Evolutionary conservation across 2,888 invertebrate species (phyloP).

Genomic region (Trichogramma evanescens): DNA sequence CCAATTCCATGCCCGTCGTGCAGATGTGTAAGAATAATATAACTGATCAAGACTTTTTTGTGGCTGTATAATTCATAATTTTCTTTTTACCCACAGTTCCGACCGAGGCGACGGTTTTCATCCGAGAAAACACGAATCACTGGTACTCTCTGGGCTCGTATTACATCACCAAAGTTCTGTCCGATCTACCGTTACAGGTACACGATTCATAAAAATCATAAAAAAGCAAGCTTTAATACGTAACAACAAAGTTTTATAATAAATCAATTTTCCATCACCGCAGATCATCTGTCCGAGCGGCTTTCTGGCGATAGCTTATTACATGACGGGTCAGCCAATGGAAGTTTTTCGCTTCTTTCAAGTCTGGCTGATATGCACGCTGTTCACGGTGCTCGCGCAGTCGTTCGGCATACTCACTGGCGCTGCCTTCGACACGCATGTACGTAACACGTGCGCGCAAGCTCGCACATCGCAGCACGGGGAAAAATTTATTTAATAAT

Average conservation of each 20-base stretch:
- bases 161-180: slow-evolving; percentile 66
- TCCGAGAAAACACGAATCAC: slow-evolving; percentile 68
- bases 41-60: neutral
- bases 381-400: slow-evolving; percentile 69
- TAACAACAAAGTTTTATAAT: neutral
- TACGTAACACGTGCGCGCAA: slow-evolving; percentile 28
- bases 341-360: slow-evolving; percentile 57
- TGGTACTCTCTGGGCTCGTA: slow-evolving; percentile 70
- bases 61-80: neutral
- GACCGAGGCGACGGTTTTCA: slow-evolving; percentile 63
- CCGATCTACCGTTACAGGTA: slow-evolving; percentile 71
- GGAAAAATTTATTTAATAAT: too few species aligned
- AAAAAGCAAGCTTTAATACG: neutral
- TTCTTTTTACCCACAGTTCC: slow-evolving; percentile 55
- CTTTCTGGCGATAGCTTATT: slow-evolving; percentile 69
- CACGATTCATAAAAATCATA: neutral
- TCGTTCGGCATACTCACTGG: slow-evolving; percentile 70
- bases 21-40: slow-evolving; percentile 52
- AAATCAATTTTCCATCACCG: slow-evolving; percentile 1
- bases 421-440: slow-evolving; percentile 62
- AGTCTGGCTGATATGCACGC: slow-evolving; percentile 61
- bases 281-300: slow-evolving; percentile 66
- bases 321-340: slow-evolving; percentile 69
- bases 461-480: too few species aligned
- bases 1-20: slow-evolving; percentile 59